Evolutionary conservation across 30 jellyfish, hydroid and myxozoan genomes (phyloP).

Genomic region (Chironex yamaguchii): DNA sequence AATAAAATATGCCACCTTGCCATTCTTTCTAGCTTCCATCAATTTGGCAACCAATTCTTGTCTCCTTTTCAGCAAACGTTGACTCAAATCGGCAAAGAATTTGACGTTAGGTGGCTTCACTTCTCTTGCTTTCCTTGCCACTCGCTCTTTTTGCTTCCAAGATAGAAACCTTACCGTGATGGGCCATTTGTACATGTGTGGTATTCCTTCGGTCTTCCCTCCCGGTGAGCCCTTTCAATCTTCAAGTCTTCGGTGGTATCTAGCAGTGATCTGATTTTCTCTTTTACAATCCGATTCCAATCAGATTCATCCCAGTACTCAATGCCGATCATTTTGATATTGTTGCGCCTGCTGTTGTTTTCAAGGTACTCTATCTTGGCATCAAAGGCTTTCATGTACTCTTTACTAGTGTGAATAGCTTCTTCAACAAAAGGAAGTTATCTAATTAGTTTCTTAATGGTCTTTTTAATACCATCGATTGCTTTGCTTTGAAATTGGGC

Average conservation of each 20-base stretch:
- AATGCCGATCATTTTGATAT: background rate
- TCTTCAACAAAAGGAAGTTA: background rate
- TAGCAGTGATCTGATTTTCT: background rate
- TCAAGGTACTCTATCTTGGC: background rate
- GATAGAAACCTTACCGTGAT: no score
- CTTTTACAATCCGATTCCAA: background rate
- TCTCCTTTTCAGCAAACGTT: background rate
- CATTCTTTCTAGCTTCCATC: background rate
- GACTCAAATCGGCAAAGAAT: background rate
- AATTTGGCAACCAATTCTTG: background rate
- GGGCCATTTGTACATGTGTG: no score
- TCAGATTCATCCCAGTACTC: background rate
- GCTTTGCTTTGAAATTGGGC: constrained; percentile 2
- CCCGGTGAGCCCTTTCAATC: background rate
- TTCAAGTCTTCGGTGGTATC: background rate
- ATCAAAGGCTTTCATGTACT: background rate
- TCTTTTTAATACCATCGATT: background rate
- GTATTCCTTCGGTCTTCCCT: no score
- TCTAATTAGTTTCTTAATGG: background rate
- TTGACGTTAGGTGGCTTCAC: no score
- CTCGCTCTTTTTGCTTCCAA: constrained; percentile 16
- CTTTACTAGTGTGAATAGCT: background rate
- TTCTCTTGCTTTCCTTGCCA: background rate
- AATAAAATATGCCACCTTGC: background rate
- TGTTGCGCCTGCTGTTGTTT: background rate